Evolutionary conservation across 2,888 invertebrate species (phyloP), one percentile per base, ranked within the genome.

Genomic region (Hyposoter didymator): DNA sequence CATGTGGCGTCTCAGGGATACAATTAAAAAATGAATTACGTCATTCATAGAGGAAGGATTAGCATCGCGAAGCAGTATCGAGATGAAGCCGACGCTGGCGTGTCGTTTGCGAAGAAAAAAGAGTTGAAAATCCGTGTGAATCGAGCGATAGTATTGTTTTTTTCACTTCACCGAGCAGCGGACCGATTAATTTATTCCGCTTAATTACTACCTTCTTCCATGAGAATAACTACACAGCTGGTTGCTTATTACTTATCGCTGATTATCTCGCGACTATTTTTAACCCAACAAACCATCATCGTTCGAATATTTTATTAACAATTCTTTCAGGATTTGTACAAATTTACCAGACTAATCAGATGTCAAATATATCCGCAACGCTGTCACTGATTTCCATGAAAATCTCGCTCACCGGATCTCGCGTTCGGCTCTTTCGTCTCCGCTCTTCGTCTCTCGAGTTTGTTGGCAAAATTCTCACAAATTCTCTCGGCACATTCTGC

Each of bases 361-460:
- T 84, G 35, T 89, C 89, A 52, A 90, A 88, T 70, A 90, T 73
- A 70, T 89, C 88, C 32, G 85, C 85, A 2, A 90, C 89, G 5
- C 89, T 87, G 62, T 90, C 90, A 10, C 82, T 84, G 39, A 90
- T 84, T 12, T 90, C 88, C 14, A 88, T 88, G n/a, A 90, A 84
- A 62, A 90, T 84, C 49, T 82, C 78, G 62, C 87, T 86, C 10
- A 89, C 82, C 6, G 89, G 87, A 86, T 88, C 81, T 73, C 85
- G 76, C 47, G 59, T 84, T 76, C 72, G 80, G n/a, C 66, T 45
- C 17, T 39, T 81, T 73, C 72, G 79, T 82, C 45, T 75, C 19
- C 22, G 45, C 49, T 84, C 76, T 14, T 64, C 47, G 55, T 80
- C 80, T 59, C 52, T 47, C 12, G 74, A 47, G 32, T 52, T 82